A percentile compares a stretch with the other conserved stretches of the same genome.
Evolutionary conservation across 2,113 vertebrate genomes (phyloP).

Genomic region (Lepidothrix coronata): DNA sequence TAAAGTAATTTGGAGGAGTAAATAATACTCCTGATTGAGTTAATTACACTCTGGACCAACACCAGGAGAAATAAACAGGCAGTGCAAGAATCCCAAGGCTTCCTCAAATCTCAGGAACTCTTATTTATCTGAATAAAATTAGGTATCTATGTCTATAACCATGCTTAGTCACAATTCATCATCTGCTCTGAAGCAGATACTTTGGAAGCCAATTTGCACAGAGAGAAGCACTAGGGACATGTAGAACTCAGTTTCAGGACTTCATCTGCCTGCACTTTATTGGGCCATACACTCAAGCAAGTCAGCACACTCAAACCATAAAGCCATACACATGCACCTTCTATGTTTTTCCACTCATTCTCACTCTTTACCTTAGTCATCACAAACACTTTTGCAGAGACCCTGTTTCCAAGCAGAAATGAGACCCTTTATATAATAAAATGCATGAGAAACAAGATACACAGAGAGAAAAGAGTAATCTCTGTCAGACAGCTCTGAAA

Average conservation of each 20-base stretch:
- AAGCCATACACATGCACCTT: accelerated
- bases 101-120: background rate
- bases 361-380: background rate
- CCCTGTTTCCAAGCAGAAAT: background rate
- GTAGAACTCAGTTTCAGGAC: background rate
- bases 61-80: background rate
- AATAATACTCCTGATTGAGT: conserved; percentile 1
- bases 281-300: background rate
- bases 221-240: background rate
- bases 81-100: background rate
- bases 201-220: background rate
- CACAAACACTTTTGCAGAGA: background rate
- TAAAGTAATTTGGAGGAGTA: background rate
- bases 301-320: background rate
- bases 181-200: background rate
- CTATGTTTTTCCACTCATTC: background rate
- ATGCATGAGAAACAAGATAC: background rate
- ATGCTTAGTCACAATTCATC: background rate
- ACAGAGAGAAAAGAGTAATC: background rate
- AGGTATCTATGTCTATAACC: background rate
- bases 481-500: background rate
- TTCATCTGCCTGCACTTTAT: background rate
- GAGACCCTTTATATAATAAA: background rate
- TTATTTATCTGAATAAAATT: background rate
- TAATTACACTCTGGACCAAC: background rate